phyloP scores from a whole-genome alignment of 1,140 invertebrate species.

The Brachionus asplanchnoidis region DNA sequence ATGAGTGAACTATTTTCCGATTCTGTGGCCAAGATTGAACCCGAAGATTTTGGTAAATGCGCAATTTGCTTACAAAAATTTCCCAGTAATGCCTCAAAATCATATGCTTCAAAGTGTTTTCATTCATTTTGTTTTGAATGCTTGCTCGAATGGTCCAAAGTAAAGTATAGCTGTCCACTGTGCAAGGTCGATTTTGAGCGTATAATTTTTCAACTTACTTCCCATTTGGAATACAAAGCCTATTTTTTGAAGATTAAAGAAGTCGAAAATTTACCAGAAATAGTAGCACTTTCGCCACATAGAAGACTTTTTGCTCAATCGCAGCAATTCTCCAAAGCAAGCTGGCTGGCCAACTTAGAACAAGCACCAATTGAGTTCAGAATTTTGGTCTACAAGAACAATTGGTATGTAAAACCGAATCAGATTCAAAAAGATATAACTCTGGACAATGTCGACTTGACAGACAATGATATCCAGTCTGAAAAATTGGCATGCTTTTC shows the following conservation, averaged over 20 bases:
- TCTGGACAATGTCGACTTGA: neutral
- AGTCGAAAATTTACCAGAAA: slow-evolving; percentile 9
- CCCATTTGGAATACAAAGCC: slow-evolving; percentile 78
- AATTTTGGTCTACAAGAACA: slow-evolving; percentile 29
- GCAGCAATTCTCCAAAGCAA: slow-evolving; percentile 60
- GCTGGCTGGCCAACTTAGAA: slow-evolving; percentile 59
- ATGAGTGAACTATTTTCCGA: neutral
- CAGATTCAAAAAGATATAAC: slow-evolving; percentile 7
- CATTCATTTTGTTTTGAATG: slow-evolving; percentile 91
- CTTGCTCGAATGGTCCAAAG: slow-evolving; percentile 85
- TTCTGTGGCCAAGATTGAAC: neutral
- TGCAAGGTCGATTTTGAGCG: slow-evolving; percentile 84
- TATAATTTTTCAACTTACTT: slow-evolving; percentile 84
- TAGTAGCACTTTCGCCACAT: neutral
- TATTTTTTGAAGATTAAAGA: slow-evolving; percentile 63
- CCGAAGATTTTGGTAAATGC: slow-evolving; percentile 20
- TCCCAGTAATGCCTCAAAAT: slow-evolving; percentile 59
- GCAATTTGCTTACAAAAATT: slow-evolving; percentile 36
- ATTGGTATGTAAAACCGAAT: slow-evolving; percentile 10
- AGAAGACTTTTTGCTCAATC: slow-evolving; percentile 46
- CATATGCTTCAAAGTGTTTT: slow-evolving; percentile 81
- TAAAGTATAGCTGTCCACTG: slow-evolving; percentile 85
- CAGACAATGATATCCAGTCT: slow-evolving; percentile 61
- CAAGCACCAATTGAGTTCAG: slow-evolving; percentile 48
- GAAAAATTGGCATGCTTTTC: neutral